Evolutionary conservation across 2,113 vertebrate genomes (phyloP).

Genomic region (Nipponia nippon): DNA sequence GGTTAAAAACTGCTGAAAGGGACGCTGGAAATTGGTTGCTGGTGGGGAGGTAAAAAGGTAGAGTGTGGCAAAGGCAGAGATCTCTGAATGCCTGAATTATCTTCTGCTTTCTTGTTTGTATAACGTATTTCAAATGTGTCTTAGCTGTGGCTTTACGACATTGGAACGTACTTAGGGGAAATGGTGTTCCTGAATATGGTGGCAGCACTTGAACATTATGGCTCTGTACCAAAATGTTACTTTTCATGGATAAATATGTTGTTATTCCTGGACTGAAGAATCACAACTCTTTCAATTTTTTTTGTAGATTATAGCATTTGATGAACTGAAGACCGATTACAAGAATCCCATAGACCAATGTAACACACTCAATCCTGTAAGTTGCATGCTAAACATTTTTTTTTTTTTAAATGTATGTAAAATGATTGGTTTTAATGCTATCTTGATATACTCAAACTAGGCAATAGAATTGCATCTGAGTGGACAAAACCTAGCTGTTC

Average conservation of each 20-base stretch:
- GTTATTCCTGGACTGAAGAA: not conserved
- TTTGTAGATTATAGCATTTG: conserved; percentile 95
- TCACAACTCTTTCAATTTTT: not conserved
- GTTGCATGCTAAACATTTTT: conserved; percentile 43
- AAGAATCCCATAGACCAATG: conserved; percentile 99
- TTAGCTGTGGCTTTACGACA: not conserved
- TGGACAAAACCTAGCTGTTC: conserved; percentile 5
- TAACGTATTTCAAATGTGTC: not conserved
- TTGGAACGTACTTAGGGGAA: not conserved
- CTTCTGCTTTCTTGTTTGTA: not conserved
- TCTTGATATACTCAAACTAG: not conserved
- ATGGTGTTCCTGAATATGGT: accelerated
- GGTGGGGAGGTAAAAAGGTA: not conserved
- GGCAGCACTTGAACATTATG: too few species aligned
- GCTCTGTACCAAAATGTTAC: not conserved
- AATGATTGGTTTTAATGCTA: not conserved
- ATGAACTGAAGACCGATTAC: conserved; percentile 99
- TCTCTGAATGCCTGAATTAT: not conserved
- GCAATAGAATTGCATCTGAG: not conserved
- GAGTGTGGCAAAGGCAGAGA: not conserved
- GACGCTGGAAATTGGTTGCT: accelerated
- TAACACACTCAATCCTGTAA: conserved; percentile 98
- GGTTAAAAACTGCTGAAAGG: not conserved
- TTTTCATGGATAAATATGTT: not conserved
- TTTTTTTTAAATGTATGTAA: not conserved